Evolutionary conservation across 1,140 invertebrate genomes (phyloP), one percentile per base, ranked within the genome.

Genomic region (Littorina saxatilis): DNA sequence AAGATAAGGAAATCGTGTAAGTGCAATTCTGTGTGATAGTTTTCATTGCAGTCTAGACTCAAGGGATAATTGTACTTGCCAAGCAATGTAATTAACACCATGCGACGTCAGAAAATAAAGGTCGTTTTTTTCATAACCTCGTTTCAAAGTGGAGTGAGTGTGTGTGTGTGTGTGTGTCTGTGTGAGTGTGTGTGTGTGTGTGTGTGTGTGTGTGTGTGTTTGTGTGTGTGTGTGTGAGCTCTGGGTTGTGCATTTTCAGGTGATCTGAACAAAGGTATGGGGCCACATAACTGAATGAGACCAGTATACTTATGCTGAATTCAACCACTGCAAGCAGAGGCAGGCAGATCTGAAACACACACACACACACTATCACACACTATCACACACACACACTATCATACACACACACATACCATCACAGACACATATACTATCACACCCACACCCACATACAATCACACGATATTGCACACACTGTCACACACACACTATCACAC

Each of bases 161-260:
- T 61, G 58, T 61, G 58, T 23, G 23, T 61, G 58, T 61, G 58
- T 23, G 58, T 61, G 58, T 61, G 58, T 23, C 20, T 61, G 7
- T 61, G 58, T 61, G 58, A 13, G 58, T 61, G 63, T 68, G 63
- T 68, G 63, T 68, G 63, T 68, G 63, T 35, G 63, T 68, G 63
- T 68, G 7, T 68, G 63, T 35, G 63, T 23, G 23, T 23, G 32
- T 37, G 29, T 68, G 63, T 68, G 32, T 68, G 27, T 68, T 20
- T 68, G 63, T 68, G 63, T 23, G 35, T 7, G 17, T 47, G 43
- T 47, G 43, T 17, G 43, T 47, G 43, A 9, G 43, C n/a, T n/a
- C n/a, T n/a, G n/a, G n/a, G n/a, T n/a, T n/a, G n/a, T n/a, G n/a
- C n/a, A n/a, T n/a, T n/a, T n/a, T n/a, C n/a, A n/a, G n/a, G n/a